Base-by-base conservation (phyloP, 2,888 invertebrate species). In the Rhogogaster chlorosoma region DNA sequence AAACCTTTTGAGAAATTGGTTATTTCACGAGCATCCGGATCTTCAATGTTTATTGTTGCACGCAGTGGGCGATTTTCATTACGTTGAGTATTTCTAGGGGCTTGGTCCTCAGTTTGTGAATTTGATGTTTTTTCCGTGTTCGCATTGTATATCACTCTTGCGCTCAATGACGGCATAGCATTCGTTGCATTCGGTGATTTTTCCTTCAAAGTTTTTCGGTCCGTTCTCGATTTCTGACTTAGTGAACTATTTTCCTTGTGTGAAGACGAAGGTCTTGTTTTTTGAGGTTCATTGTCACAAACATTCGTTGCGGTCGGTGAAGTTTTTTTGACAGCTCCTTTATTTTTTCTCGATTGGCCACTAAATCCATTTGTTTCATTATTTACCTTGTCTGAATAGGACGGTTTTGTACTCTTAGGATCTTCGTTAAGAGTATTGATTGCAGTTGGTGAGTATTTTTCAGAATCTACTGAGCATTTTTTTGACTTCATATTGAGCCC, bases 21-120 rank as follows among this genome's bases (percentile, higher is more conserved):
- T n/a, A n/a, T n/a, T 18, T 57, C 57, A n/a, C 57, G n/a, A 57
- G 57, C 57, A n/a, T 57, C n/a, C 57, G n/a, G 57, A 57, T 57
- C 57, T 57, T 57, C 57, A 57, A 22, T 57, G n/a, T n/a, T 57
- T 57, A 53, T 53, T 53, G 53, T 53, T 53, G 53, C 57, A 57
- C 57, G 18, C n/a, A 7, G 7, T 57, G 57, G n/a, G 22, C 57
- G 57, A 57, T 57, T 57, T 57, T 57, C 57, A 57, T 57, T 18
- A n/a, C n/a, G 57, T 57, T 57, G 57, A 57, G n/a, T 57, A 57
- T 57, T n/a, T 22, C 57, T 57, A n/a, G 57, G n/a, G 57, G n/a
- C n/a, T n/a, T 57, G 57, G 18, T 57, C 57, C n/a, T n/a, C n/a
- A n/a, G 22, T 57, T n/a, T 57, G 18, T 57, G 57, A n/a, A 57